Percentiles rank a stretch among this genome's conserved stretches.
Evolutionary conservation across 1,140 invertebrate species (phyloP).

Genomic region (Bombus confusus): DNA sequence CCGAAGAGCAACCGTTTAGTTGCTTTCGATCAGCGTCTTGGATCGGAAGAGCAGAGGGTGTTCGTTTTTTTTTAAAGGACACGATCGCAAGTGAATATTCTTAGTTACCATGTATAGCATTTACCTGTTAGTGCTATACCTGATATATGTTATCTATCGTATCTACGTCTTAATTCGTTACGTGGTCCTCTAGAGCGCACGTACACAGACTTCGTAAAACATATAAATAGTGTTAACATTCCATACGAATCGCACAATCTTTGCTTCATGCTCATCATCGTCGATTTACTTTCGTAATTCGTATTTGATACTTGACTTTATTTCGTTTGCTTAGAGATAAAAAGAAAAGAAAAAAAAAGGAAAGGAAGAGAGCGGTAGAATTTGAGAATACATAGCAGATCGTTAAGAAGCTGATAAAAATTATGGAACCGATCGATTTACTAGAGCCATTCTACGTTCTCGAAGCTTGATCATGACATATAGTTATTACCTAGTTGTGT

Average conservation of each 20-base stretch:
- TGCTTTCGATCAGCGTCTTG: slow-evolving; percentile 15
- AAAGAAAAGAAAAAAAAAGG: not conserved
- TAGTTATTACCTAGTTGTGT: not conserved
- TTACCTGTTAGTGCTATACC: not conserved
- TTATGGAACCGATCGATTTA: not conserved
- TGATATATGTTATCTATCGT: not conserved
- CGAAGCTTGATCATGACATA: not conserved
- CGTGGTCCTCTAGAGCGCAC: not conserved
- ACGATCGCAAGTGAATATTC: not conserved
- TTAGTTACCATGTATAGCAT: not conserved
- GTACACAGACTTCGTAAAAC: not conserved
- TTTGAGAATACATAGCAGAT: no score
- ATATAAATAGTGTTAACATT: not conserved
- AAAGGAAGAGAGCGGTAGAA: not conserved
- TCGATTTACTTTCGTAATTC: no score
- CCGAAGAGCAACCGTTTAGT: slow-evolving; percentile 16
- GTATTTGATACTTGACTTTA: no score
- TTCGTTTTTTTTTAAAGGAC: not conserved
- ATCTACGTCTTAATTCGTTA: not conserved
- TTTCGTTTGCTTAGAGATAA: not conserved
- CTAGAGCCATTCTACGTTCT: not conserved
- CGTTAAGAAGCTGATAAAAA: not conserved
- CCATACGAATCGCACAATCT: no score
- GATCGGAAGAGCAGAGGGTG: not conserved
- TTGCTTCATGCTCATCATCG: not conserved